Base-by-base conservation (phyloP, 2,888 invertebrate species). In the Gandaritis pyraliata region DNA sequence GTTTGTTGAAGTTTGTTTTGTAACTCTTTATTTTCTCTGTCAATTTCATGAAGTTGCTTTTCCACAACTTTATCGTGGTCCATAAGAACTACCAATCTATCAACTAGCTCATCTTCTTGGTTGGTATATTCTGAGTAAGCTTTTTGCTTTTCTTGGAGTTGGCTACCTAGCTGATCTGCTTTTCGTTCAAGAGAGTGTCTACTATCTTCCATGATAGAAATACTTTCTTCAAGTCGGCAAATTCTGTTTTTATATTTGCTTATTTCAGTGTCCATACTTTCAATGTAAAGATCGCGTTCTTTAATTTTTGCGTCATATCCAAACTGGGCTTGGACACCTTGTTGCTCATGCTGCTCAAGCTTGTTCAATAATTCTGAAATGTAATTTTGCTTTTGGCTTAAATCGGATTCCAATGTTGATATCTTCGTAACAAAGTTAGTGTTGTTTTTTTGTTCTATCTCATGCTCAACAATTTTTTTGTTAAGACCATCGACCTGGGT, bases 281-380 rank as follows among this genome's bases (percentile, higher is more conserved):
- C 96, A 58, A 96, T 95, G 65, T 95, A 95, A 50, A 95, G 91
- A 77, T 96, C 95, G 64, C 95, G 91, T 81, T 96, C 96, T 78
- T 95, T 95, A 11, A 96, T 81, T 84, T 96, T 96, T 1, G 95
- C 95, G 65, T 95, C 93, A 54, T 94, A 87, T 3, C 93, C 93
- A 76, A 82, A 88, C 68, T 85, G 84, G 45, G 85, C 76, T 77
- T 89, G 92, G 66, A 74, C 84, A 59, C 88, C 77, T 69, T 83
- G 82, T 74, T 86, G 82, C 64, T 86, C 85, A 38, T 85, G 72
- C 58, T 77, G 70, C 68, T 87, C 86, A 48, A 91, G 69, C 73
- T 86, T 84, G 56, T 75, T 77, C 18, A 80, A 66, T 52, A 92
- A 74, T 59, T 88, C 86, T 10, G 73, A 60, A 47, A 93, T 85